A percentile compares a stretch with the other conserved stretches of the same genome.
These are phyloP conservation scores for Biston stratarius DNA, from an alignment of 2,888 invertebrate genomes.

Conservation along the genomic window DNA sequence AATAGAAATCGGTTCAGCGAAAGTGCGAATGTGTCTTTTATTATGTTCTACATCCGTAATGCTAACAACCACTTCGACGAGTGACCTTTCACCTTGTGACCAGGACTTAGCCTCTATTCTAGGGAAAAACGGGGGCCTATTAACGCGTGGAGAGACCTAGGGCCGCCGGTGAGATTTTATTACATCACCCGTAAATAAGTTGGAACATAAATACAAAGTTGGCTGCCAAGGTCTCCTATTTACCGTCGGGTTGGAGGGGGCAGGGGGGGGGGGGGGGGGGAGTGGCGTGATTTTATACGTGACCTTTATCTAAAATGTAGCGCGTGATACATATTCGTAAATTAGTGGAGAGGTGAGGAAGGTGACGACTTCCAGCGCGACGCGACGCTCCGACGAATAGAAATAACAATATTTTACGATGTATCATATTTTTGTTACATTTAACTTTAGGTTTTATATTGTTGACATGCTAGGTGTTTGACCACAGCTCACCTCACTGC, in stretches of 20 bases:
- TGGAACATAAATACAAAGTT: slow-evolving; percentile 27
- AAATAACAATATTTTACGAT: too few relatives aligned
- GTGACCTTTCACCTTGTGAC: background rate
- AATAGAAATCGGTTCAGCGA: too few relatives aligned
- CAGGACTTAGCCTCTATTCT: slow-evolving; percentile 4
- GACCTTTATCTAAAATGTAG: slow-evolving; percentile 33
- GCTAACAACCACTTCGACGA: background rate
- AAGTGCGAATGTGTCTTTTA: background rate
- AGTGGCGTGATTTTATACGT: slow-evolving; percentile 29
- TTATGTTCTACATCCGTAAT: background rate
- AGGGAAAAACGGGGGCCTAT: slow-evolving; percentile 24
- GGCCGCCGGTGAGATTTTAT: slow-evolving; percentile 38
- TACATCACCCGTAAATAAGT: slow-evolving; percentile 30
- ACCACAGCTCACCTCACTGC: too few relatives aligned
- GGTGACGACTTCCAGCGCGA: slow-evolving; percentile 1
- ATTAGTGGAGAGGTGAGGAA: slow-evolving; percentile 23
- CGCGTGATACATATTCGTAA: slow-evolving; percentile 34
- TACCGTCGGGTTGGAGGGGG: slow-evolving; percentile 1
- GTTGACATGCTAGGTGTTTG: too few relatives aligned
- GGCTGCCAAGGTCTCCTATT: slow-evolving; percentile 26
- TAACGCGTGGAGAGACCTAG: slow-evolving; percentile 53
- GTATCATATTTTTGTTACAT: too few relatives aligned
- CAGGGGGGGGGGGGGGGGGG: background rate
- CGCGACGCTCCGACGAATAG: too few relatives aligned
- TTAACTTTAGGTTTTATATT: too few relatives aligned